phyloP scores from a whole-genome alignment of 2,797 vertebrate species.

The Lithobates pipiens region DNA sequence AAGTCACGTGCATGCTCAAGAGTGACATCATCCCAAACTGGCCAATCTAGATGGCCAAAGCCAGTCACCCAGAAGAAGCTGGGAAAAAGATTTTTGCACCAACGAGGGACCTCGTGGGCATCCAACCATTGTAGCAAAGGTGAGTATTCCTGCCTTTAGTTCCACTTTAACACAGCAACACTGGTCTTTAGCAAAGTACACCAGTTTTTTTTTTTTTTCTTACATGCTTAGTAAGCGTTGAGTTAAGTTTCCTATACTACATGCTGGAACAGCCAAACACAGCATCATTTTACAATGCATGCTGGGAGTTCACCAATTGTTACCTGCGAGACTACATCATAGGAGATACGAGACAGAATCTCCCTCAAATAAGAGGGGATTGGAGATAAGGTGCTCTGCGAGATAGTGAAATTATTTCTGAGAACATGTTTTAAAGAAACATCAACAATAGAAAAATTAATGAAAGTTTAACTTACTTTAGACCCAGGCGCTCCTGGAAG shows the following conservation, averaged over 20 bases:
- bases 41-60: too few species aligned
- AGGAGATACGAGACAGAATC: conserved; percentile 71
- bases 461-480: conserved; percentile 76
- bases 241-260: background rate
- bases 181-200: background rate
- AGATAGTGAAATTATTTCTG: conserved; percentile 57
- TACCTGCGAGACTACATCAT: conserved; percentile 36
- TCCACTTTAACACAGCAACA: background rate
- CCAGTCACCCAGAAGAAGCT: too few species aligned
- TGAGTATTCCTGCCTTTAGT: too few species aligned
- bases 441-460: background rate
- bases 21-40: too few species aligned
- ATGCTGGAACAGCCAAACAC: conserved; percentile 28
- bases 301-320: conserved; percentile 16
- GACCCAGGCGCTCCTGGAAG: conserved; percentile 84
- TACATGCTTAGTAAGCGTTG: background rate
- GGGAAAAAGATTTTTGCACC: too few species aligned
- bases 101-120: too few species aligned
- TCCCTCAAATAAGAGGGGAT: conserved; percentile 68
- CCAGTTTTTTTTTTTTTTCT: background rate
- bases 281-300: conserved; percentile 17
- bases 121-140: too few species aligned
- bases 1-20: too few species aligned
- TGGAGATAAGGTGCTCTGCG: conserved; percentile 67
- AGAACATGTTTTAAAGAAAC: background rate